Conservation (phyloP, 1,140 invertebrate genomes). For the Bicyclus anynana region DNA sequence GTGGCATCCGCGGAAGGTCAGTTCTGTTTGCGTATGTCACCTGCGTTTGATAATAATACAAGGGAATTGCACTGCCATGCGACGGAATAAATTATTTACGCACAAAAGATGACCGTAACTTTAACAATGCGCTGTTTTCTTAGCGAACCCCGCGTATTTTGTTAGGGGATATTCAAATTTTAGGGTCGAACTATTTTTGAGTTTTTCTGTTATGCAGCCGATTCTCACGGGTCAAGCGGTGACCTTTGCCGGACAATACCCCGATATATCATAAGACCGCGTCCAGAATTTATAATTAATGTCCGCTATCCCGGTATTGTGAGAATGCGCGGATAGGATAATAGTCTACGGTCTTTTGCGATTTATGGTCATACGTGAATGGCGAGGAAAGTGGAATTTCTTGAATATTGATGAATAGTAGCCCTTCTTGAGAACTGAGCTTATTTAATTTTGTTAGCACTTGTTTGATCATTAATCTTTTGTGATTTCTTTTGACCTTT, state of each 20-base stretch:
- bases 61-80: slow-evolving; percentile 49
- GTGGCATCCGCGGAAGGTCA: slow-evolving; percentile 45
- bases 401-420: slow-evolving; percentile 65
- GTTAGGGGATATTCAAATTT: slow-evolving; percentile 73
- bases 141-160: slow-evolving; percentile 42
- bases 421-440: slow-evolving; percentile 44
- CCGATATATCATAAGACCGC: slow-evolving; percentile 47
- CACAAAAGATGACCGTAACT: slow-evolving; percentile 56
- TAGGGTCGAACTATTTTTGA: slow-evolving; percentile 59
- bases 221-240: slow-evolving; percentile 72
- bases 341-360: slow-evolving; percentile 51
- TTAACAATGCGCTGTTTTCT: slow-evolving; percentile 65
- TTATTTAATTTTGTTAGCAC: slow-evolving; percentile 38
- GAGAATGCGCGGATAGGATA: slow-evolving; percentile 61
- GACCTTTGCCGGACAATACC: slow-evolving; percentile 64
- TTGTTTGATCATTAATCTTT: slow-evolving; percentile 60
- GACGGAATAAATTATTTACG: slow-evolving; percentile 63
- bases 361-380: slow-evolving; percentile 55
- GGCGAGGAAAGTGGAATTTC: slow-evolving; percentile 63
- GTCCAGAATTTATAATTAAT: slow-evolving; percentile 72
- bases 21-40: slow-evolving; percentile 52
- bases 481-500: slow-evolving; percentile 44
- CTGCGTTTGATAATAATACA: slow-evolving; percentile 68
- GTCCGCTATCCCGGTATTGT: slow-evolving; percentile 48
- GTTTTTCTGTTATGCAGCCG: slow-evolving; percentile 44